phyloP scores from a whole-genome alignment of 35 echinoderm and acorn worm species.

The Amphiura filiformis region DNA sequence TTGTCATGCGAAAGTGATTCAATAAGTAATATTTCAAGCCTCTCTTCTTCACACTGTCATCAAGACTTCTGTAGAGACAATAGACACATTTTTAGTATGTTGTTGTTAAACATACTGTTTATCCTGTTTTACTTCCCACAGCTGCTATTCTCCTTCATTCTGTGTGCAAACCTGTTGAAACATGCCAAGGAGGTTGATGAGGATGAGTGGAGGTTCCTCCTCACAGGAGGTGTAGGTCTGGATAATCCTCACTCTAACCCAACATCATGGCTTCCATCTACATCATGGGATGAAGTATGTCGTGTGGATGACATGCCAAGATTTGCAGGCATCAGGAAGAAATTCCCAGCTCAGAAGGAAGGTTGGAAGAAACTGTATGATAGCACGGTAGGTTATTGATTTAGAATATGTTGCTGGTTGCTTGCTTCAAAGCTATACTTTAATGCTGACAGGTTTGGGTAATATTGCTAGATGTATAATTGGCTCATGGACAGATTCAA shows the following conservation, averaged over 20 bases:
- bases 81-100: too few relatives aligned
- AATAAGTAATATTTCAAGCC: too few relatives aligned
- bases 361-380: conserved; percentile 97
- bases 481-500: too few relatives aligned
- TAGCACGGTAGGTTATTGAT: conserved; percentile 67
- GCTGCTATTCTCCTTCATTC: conserved; percentile 95
- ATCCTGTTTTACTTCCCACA: too few relatives aligned
- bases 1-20: too few relatives aligned
- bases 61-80: too few relatives aligned
- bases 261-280: conserved; percentile 87
- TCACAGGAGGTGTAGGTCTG: conserved; percentile 94
- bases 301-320: conserved; percentile 80
- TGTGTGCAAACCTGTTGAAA: conserved; percentile 88
- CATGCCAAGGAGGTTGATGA: conserved; percentile 87
- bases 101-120: too few relatives aligned
- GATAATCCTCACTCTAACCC: conserved; percentile 99
- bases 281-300: conserved; percentile 97
- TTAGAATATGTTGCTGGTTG: background rate
- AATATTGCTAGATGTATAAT: too few relatives aligned
- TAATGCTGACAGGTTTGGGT: too few relatives aligned
- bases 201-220: conserved; percentile 95
- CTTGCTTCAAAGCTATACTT: too few relatives aligned
- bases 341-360: conserved; percentile 96
- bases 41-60: too few relatives aligned
- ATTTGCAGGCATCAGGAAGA: conserved; percentile 90